Conservation (phyloP, 2,113 vertebrate species). For the Micronycteris hirsuta region DNA sequence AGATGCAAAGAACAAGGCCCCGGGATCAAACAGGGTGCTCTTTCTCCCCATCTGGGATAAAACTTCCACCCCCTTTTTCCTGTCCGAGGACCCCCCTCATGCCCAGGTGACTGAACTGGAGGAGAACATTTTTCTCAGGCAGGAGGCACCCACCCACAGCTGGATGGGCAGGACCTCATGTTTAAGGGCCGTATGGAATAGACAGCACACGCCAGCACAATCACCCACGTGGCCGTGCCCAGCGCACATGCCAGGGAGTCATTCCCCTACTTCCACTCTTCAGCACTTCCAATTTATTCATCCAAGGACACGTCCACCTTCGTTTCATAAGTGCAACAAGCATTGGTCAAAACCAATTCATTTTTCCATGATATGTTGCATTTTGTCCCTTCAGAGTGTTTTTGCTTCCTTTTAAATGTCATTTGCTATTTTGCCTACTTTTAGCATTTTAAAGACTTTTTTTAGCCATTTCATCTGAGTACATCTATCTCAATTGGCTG, state of each 20-base stretch:
- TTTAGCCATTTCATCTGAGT: neutral
- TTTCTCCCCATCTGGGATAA: neutral
- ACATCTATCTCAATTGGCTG: neutral
- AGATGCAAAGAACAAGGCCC: neutral
- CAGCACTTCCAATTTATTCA: neutral
- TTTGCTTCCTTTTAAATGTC: slow-evolving; percentile 29
- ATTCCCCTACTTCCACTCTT: neutral
- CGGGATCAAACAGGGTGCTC: too few species aligned
- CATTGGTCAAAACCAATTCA: neutral
- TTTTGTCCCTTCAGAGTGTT: neutral
- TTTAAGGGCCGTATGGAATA: neutral
- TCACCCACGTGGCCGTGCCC: too few species aligned
- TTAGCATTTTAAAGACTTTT: neutral
- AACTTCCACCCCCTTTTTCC: neutral
- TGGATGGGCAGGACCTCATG: neutral
- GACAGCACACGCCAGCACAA: neutral
- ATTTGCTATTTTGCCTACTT: slow-evolving; percentile 22
- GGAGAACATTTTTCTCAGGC: neutral
- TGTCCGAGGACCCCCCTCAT: neutral
- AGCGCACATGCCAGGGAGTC: neutral
- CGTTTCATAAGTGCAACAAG: slow-evolving; percentile 1
- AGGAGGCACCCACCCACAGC: neutral
- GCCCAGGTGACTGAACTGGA: too few species aligned
- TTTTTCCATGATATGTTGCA: neutral
- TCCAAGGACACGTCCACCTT: neutral